Evolutionary conservation across 2,113 vertebrate genomes (phyloP).

Genomic region (Taxidea taxus): DNA sequence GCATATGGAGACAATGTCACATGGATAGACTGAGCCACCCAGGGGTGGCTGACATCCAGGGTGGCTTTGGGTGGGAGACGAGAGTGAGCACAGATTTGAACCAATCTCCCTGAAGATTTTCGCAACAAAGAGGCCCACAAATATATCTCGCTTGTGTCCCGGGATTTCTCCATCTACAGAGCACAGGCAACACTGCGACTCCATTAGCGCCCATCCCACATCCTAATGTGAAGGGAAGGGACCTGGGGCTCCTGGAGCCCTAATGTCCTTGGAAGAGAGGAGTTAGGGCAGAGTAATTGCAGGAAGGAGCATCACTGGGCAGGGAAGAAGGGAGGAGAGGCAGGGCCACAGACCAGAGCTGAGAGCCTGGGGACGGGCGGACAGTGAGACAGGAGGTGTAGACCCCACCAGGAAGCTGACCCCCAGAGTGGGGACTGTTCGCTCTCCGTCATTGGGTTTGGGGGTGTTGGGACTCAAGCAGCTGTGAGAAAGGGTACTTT

Average conservation of each 20-base stretch:
- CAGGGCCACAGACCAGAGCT: too few species aligned
- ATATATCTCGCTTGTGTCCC: accelerated
- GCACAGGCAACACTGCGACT: background rate
- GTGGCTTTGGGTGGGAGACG: background rate
- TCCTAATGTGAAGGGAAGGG: background rate
- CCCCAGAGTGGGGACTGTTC: background rate
- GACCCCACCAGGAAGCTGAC: accelerated
- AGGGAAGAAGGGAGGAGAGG: background rate
- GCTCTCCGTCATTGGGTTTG: background rate
- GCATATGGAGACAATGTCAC: background rate
- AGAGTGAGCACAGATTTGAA: background rate
- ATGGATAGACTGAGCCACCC: too few species aligned
- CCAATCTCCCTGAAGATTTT: background rate
- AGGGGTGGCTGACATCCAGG: background rate
- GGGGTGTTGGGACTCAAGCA: background rate
- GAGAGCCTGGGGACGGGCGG: background rate
- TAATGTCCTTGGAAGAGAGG: background rate
- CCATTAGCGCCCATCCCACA: accelerated
- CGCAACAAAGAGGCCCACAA: background rate
- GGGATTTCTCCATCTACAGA: background rate
- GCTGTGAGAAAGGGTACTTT: accelerated
- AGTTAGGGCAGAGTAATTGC: background rate
- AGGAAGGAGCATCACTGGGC: background rate
- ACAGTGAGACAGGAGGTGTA: accelerated
- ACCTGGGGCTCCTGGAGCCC: background rate